Percentiles rank a stretch among this genome's conserved stretches.
phyloP scores from a whole-genome alignment of 2,797 vertebrate genomes.

The Eremophila alpestris region DNA sequence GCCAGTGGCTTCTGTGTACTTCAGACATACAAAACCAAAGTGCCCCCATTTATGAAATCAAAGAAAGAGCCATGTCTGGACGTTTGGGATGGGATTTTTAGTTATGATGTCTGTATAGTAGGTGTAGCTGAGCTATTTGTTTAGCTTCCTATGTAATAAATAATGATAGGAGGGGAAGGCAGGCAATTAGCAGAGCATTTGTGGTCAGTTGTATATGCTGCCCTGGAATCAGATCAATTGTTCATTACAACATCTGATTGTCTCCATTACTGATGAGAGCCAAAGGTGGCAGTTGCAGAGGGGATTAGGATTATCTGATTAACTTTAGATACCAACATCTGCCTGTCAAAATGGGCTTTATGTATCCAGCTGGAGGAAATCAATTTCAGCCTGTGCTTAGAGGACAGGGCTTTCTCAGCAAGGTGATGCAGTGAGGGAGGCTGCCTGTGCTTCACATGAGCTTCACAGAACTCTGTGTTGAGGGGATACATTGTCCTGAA shows the following conservation, averaged over 20 bases:
- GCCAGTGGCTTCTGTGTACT: neutral
- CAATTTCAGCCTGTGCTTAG: neutral
- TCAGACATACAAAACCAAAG: neutral
- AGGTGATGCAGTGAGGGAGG: neutral
- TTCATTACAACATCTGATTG: neutral
- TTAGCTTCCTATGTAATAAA: neutral
- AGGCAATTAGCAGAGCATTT: neutral
- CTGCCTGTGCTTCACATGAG: neutral
- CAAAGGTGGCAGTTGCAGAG: neutral
- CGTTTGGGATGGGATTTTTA: neutral
- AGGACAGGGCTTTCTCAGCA: neutral
- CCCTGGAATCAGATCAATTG: neutral
- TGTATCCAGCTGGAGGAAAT: neutral
- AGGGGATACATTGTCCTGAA: neutral
- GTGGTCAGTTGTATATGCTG: neutral
- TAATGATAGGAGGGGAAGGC: neutral
- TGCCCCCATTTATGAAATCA: fast-evolving
- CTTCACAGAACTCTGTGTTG: neutral
- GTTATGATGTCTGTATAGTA: neutral
- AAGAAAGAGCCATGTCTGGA: neutral
- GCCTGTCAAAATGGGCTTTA: neutral
- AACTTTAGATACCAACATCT: neutral
- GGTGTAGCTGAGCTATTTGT: neutral
- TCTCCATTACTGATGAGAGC: neutral
- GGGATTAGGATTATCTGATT: neutral